These are phyloP conservation scores for Hippocampus guttulatus DNA, from an alignment of 2,113 vertebrate genomes.

Conservation along the genomic window DNA sequence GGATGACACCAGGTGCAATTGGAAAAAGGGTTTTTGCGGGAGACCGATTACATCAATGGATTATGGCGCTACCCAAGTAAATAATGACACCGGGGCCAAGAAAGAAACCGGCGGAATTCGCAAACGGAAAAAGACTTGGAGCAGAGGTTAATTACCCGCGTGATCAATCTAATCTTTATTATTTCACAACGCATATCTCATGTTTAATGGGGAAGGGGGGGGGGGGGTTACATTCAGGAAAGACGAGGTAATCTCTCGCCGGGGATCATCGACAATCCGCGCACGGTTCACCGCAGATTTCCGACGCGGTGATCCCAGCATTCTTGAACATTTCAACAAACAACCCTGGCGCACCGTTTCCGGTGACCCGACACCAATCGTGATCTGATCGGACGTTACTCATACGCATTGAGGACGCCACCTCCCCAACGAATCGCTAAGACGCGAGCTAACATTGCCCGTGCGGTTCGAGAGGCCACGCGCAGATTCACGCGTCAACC, in stretches of 20 bases:
- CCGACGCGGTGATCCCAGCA: slow-evolving; percentile 38
- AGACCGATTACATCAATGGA: slow-evolving; percentile 27
- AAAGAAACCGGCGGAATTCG: slow-evolving; percentile 5
- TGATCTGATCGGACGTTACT: slow-evolving; percentile 36
- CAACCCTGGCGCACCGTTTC: slow-evolving; percentile 19
- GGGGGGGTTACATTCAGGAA: slow-evolving; percentile 13
- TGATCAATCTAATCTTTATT: slow-evolving; percentile 49
- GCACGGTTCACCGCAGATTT: slow-evolving; percentile 36
- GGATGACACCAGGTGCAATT: slow-evolving; percentile 48
- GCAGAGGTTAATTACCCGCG: slow-evolving; percentile 50
- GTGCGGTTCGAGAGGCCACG: slow-evolving; percentile 34
- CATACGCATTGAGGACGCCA: background rate
- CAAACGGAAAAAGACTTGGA: slow-evolving; percentile 14
- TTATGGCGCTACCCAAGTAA: slow-evolving; percentile 21
- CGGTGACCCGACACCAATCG: slow-evolving; percentile 39
- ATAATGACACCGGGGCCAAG: slow-evolving; percentile 13
- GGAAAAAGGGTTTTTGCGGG: slow-evolving; percentile 44
- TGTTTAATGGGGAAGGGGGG: slow-evolving; percentile 34
- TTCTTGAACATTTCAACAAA: slow-evolving; percentile 58
- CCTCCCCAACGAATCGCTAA: slow-evolving; percentile 36
- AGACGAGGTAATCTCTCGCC: slow-evolving; percentile 10
- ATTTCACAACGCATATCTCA: slow-evolving; percentile 32
- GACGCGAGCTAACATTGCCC: slow-evolving; percentile 38
- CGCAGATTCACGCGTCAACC: slow-evolving; percentile 53
- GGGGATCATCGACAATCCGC: slow-evolving; percentile 33